These are phyloP conservation scores for Lepus europaeus DNA, from an alignment of 2,113 vertebrate genomes.

Conservation along the genomic window DNA sequence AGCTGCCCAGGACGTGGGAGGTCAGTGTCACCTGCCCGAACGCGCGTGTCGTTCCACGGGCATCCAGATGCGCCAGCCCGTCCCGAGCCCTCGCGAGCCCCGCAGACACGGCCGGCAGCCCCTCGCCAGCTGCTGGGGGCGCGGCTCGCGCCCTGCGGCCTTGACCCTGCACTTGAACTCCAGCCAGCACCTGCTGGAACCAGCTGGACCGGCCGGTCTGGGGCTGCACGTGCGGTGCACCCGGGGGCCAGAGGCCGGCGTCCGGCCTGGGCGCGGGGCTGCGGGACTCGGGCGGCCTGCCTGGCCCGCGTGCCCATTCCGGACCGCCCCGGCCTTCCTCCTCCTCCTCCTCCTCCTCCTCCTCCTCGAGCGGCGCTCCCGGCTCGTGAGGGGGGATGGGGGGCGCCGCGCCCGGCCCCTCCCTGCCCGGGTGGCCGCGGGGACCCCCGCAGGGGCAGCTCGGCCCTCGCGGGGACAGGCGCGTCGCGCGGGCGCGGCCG, in stretches of 20 bases:
- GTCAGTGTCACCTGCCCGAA: background rate
- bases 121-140: too few species aligned
- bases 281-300: background rate
- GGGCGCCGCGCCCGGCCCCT: background rate
- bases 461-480: conserved; percentile 27
- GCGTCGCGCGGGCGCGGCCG: background rate
- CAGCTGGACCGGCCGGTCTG: background rate
- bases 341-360: too few species aligned
- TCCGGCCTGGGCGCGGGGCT: background rate
- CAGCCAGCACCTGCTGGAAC: background rate
- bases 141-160: background rate
- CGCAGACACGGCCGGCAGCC: too few species aligned
- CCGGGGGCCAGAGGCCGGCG: background rate
- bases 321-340: too few species aligned
- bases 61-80: conserved; percentile 33
- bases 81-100: background rate
- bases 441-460: background rate
- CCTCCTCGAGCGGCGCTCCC: too few species aligned
- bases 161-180: background rate
- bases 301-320: conserved; percentile 54
- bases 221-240: background rate
- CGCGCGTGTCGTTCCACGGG: conserved; percentile 30
- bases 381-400: too few species aligned
- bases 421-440: background rate
- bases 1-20: conserved; percentile 36